Evolutionary conservation across 1,140 invertebrate genomes (phyloP).

Genomic region (Drosophila asahinai): DNA sequence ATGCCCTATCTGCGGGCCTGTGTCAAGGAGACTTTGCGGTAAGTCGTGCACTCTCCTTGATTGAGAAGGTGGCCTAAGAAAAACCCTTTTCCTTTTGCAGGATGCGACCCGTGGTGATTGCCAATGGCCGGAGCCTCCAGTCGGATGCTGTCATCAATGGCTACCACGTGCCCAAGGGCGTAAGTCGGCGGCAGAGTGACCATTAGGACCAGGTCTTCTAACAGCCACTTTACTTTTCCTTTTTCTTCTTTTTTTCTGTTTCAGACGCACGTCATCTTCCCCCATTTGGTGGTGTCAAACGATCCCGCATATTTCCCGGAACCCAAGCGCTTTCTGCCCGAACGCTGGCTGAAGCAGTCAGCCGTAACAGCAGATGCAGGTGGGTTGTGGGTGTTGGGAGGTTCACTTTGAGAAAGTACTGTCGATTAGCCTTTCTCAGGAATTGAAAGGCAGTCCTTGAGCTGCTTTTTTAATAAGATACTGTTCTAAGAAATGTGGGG

Average conservation of each 20-base stretch:
- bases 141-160: conserved; percentile 92
- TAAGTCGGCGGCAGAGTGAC: conserved; percentile 85
- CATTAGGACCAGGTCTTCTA: not conserved
- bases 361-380: conserved; percentile 46
- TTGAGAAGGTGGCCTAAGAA: not conserved
- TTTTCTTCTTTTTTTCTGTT: conserved; percentile 35
- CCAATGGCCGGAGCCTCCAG: conserved; percentile 92
- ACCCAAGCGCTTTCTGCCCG: conserved; percentile 89
- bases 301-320: conserved; percentile 90
- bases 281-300: conserved; percentile 92
- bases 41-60: conserved; percentile 32
- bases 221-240: not conserved
- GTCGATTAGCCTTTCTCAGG: not conserved
- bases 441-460: not conserved
- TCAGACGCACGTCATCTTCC: conserved; percentile 93
- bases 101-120: conserved; percentile 95
- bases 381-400: conserved; percentile 10
- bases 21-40: conserved; percentile 96
- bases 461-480: not conserved
- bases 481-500: not conserved
- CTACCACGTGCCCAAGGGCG: conserved; percentile 94
- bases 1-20: conserved; percentile 94
- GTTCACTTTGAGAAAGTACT: conserved; percentile 3
- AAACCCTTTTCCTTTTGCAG: conserved; percentile 84
- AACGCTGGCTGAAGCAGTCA: conserved; percentile 89